Percentiles rank a stretch among this genome's conserved stretches.
These are phyloP conservation scores for Troides helena DNA, from an alignment of 2,888 invertebrate genomes.

Conservation along the genomic window DNA sequence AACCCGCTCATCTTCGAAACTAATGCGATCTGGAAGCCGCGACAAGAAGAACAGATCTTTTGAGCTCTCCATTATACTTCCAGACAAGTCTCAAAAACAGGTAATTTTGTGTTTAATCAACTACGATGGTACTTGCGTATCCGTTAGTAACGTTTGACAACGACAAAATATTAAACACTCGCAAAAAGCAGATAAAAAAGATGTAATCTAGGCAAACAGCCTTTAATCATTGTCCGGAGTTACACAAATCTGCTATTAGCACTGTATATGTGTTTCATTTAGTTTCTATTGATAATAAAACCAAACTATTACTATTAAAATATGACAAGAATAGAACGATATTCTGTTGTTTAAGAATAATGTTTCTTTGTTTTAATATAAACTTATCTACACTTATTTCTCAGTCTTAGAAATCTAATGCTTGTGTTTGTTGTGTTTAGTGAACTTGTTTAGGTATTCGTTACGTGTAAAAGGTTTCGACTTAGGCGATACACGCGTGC, in stretches of 20 bases:
- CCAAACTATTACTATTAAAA: not conserved
- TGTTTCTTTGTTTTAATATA: not conserved
- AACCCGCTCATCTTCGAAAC: constrained; percentile 80
- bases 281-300: not conserved
- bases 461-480: constrained; percentile 30
- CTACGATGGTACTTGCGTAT: constrained; percentile 6
- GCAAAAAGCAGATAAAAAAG: not conserved
- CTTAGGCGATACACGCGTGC: constrained; percentile 33
- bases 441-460: constrained; percentile 23
- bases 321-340: not conserved
- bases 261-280: not conserved
- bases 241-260: not conserved
- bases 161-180: not conserved
- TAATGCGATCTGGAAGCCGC: constrained; percentile 78
- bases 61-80: constrained; percentile 82
- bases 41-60: constrained; percentile 80
- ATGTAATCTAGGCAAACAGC: not conserved
- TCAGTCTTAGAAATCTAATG: not conserved
- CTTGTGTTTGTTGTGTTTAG: not conserved
- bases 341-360: not conserved
- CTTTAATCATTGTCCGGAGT: not conserved
- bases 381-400: not conserved
- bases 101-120: constrained; percentile 52
- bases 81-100: constrained; percentile 83
- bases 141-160: constrained; percentile 2